Conservation (phyloP, 2,797 vertebrate genomes). For the Lutjanus campechanus region DNA sequence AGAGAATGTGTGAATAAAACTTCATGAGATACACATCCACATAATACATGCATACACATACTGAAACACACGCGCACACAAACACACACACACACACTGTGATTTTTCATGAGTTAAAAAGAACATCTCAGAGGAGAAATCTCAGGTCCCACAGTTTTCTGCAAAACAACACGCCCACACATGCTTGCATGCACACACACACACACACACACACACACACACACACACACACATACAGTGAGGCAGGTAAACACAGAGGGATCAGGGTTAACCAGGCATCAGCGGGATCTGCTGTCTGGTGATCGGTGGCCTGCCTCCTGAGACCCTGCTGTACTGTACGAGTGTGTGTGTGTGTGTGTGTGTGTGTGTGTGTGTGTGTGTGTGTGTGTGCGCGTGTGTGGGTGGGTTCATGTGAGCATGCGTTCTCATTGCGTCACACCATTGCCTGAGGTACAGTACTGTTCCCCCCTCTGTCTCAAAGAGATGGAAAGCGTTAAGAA, state of each 20-base stretch:
- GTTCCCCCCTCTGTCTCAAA: constrained; percentile 16
- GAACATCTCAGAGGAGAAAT: constrained; percentile 48
- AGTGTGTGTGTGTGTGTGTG: not conserved
- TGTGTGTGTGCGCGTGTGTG: constrained; percentile 1
- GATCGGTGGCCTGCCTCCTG: constrained; percentile 41
- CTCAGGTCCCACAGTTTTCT: constrained; percentile 46
- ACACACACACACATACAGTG: not conserved
- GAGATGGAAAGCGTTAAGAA: constrained; percentile 11
- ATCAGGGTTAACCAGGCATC: constrained; percentile 60
- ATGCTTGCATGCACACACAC: constrained; percentile 6
- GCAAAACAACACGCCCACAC: constrained; percentile 51
- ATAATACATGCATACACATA: not conserved
- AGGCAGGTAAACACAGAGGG: constrained; percentile 50
- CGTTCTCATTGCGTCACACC: constrained; percentile 12
- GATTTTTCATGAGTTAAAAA: constrained; percentile 41
- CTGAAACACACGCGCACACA: not conserved
- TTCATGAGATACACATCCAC: constrained; percentile 6
- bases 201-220: constrained; percentile 17
- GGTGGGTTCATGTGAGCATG: constrained; percentile 18
- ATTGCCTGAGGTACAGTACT: constrained; percentile 30
- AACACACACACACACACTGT: not conserved
- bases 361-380: not conserved
- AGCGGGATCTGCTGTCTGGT: constrained; percentile 54
- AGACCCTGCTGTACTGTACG: constrained; percentile 7
- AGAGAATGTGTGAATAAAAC: constrained; percentile 31